Conservation (phyloP, 2,888 invertebrate genomes). For the Tachina lurida region DNA sequence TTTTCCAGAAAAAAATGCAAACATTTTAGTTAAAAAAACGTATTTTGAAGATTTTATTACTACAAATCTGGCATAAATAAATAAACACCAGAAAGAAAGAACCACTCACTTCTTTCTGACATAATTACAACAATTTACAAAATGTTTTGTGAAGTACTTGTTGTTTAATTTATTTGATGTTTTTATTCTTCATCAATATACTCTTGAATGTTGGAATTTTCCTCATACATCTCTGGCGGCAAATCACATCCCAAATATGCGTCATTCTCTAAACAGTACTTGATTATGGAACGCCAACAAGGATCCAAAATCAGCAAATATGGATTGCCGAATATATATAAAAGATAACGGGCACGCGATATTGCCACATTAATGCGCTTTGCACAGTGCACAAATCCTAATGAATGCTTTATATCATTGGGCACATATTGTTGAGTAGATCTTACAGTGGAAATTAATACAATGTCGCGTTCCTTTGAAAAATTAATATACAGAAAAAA, state of each 20-base stretch:
- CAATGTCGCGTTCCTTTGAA: conserved; percentile 83
- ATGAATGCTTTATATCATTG: conserved; percentile 84
- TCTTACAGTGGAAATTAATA: conserved; percentile 89
- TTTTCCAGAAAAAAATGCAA: no score
- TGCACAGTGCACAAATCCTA: conserved; percentile 90
- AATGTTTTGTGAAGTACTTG: not conserved
- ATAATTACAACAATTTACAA: not conserved
- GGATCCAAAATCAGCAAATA: conserved; percentile 86
- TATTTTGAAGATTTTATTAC: no score
- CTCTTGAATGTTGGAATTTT: not conserved
- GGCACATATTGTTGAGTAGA: conserved; percentile 83
- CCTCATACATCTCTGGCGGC: conserved; percentile 78
- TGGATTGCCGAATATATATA: conserved; percentile 93
- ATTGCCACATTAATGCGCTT: conserved; percentile 95
- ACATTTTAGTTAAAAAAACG: no score
- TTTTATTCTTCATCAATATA: not conserved
- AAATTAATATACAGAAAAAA: not conserved
- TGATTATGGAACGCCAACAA: conserved; percentile 87
- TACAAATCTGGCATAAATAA: no score
- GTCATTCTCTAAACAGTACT: conserved; percentile 86
- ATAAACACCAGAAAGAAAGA: no score
- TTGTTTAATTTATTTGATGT: not conserved
- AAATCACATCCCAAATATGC: conserved; percentile 89
- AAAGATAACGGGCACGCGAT: conserved; percentile 89
- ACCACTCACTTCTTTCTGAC: no score